Evolutionary conservation across 1,140 invertebrate genomes (phyloP).

Genomic region (Pseudomyrmex dendroicus): DNA sequence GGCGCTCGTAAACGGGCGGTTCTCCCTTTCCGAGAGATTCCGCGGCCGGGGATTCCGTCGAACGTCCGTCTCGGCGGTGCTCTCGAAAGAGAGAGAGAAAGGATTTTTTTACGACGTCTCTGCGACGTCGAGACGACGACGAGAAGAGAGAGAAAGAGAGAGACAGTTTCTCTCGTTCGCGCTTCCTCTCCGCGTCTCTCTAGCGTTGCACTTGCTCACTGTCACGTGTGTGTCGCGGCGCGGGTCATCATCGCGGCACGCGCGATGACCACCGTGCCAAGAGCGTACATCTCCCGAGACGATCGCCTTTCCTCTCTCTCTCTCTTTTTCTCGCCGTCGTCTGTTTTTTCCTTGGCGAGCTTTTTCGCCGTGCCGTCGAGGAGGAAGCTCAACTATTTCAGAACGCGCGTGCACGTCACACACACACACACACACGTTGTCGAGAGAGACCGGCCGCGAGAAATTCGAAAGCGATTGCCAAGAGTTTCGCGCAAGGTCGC

Average conservation of each 20-base stretch:
- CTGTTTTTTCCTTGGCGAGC: not conserved
- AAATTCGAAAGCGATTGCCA: conserved; percentile 50
- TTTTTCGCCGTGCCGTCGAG: not conserved
- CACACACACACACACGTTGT: not conserved
- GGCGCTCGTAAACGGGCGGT: conserved; percentile 1
- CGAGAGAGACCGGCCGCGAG: not conserved
- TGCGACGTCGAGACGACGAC: not conserved
- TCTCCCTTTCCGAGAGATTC: no score
- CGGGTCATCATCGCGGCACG: conserved; percentile 26
- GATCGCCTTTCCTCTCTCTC: not conserved
- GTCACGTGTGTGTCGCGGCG: conserved; percentile 66
- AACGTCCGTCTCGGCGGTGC: no score
- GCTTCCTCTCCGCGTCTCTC: conserved; percentile 10
- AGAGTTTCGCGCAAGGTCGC: conserved; percentile 69
- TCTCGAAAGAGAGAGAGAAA: no score
- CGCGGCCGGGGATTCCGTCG: no score
- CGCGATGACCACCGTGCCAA: conserved; percentile 49
- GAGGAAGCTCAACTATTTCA: conserved; percentile 50
- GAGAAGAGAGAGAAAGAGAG: not conserved
- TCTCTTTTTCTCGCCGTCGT: not conserved
- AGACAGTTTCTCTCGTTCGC: no score
- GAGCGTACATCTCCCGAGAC: conserved; percentile 37
- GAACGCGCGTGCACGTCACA: conserved; percentile 51
- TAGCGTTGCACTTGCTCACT: conserved; percentile 64
- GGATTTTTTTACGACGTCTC: not conserved